Percentiles rank a stretch among this genome's conserved stretches.
These are phyloP conservation scores for Drosophila cardini DNA, from an alignment of 1,140 invertebrate genomes.

Conservation along the genomic window DNA sequence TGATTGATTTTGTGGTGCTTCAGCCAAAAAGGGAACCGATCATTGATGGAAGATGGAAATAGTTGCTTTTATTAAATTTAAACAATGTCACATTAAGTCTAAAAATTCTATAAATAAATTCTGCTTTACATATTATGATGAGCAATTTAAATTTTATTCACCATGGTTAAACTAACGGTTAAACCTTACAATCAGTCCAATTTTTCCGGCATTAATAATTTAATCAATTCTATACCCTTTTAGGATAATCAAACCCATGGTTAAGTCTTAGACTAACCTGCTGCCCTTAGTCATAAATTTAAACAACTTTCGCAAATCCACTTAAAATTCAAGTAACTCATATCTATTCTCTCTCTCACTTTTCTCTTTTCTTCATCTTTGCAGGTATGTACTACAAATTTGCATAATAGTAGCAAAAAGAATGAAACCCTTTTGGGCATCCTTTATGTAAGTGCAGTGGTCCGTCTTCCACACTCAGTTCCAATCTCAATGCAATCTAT, in stretches of 20 bases:
- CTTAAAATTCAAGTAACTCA: constrained; percentile 48
- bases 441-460: constrained; percentile 68
- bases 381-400: constrained; percentile 74
- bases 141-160: not conserved
- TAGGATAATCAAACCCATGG: not conserved
- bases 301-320: constrained; percentile 34
- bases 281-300: constrained; percentile 41
- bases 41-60: not conserved
- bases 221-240: constrained; percentile 11
- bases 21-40: not conserved
- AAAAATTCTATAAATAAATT: not conserved
- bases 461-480: constrained; percentile 12
- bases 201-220: constrained; percentile 10
- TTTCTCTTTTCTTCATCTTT: constrained; percentile 54
- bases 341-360: constrained; percentile 36
- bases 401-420: constrained; percentile 55
- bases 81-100: too few species aligned
- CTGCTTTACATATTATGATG: not conserved
- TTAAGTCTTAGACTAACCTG: constrained; percentile 4
- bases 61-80: not conserved
- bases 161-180: not conserved
- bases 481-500: constrained; percentile 30
- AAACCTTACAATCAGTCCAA: constrained; percentile 1
- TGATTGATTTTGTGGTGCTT: constrained; percentile 10
- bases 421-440: constrained; percentile 54